Evolutionary conservation across 2,888 invertebrate species (phyloP).

Genomic region (Stenodema calcarata): DNA sequence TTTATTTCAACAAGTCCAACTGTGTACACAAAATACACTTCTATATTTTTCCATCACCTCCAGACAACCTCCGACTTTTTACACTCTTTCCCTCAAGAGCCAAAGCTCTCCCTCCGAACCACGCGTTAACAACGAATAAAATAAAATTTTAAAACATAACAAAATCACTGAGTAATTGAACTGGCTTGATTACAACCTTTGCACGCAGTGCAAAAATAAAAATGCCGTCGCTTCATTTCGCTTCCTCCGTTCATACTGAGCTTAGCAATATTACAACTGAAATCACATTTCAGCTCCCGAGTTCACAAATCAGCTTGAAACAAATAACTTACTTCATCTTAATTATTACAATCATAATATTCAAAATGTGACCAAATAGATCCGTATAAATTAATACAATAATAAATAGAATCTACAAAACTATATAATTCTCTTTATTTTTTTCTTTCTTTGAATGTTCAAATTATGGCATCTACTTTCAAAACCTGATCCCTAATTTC

Average conservation of each 20-base stretch:
- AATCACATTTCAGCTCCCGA: not conserved
- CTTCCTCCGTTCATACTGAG: not conserved
- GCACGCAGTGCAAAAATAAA: not conserved
- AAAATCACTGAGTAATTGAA: not conserved
- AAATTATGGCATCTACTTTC: too few species aligned
- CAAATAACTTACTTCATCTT: too few species aligned
- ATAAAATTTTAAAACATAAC: not conserved
- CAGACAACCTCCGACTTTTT: not conserved
- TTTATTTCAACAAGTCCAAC: constrained; percentile 22
- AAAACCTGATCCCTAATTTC: not conserved
- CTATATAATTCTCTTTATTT: too few species aligned
- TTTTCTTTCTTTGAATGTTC: too few species aligned
- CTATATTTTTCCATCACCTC: not conserved
- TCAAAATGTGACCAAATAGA: too few species aligned
- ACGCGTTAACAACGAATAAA: not conserved
- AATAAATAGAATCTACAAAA: too few species aligned
- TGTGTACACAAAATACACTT: constrained; percentile 21
- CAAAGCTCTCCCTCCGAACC: not conserved
- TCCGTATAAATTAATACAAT: too few species aligned
- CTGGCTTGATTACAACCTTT: too few species aligned
- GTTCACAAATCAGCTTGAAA: not conserved
- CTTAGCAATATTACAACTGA: not conserved
- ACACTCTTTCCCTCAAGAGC: not conserved
- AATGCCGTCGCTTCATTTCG: too few species aligned
- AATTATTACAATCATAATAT: too few species aligned